Conservation (phyloP, 2,888 invertebrate genomes). For the Orthosia gothica region DNA sequence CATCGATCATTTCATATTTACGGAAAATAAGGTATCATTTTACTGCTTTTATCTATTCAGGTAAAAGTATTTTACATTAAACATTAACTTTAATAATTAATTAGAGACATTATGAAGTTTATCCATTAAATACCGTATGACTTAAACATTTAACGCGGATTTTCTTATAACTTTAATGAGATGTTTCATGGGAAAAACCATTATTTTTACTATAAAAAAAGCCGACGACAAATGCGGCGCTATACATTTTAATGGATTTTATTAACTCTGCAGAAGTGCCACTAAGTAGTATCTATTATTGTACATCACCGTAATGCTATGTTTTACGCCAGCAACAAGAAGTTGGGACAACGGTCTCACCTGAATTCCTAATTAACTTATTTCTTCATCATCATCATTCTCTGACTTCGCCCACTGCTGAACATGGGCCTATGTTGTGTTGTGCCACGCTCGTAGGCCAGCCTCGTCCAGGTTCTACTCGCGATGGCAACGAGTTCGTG, state of each 20-base stretch:
- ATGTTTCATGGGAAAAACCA: constrained; percentile 4
- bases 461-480: too few species aligned
- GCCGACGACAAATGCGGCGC: not conserved
- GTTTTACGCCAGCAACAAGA: not conserved
- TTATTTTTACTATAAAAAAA: constrained; percentile 3
- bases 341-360: not conserved
- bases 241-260: constrained; percentile 5
- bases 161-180: constrained; percentile 1
- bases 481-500: too few species aligned
- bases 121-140: not conserved
- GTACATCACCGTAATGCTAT: too few species aligned
- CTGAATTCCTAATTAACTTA: not conserved
- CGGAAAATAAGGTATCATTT: too few species aligned
- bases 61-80: not conserved
- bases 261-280: too few species aligned
- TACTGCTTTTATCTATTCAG: too few species aligned
- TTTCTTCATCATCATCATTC: too few species aligned
- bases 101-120: not conserved
- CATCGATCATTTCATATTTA: too few species aligned
- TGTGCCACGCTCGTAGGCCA: too few species aligned
- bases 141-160: constrained; percentile 3
- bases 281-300: too few species aligned
- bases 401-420: too few species aligned
- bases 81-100: not conserved
- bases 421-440: too few species aligned